phyloP scores from a whole-genome alignment of 2,888 invertebrate species.

The Subacronicta megacephala region DNA sequence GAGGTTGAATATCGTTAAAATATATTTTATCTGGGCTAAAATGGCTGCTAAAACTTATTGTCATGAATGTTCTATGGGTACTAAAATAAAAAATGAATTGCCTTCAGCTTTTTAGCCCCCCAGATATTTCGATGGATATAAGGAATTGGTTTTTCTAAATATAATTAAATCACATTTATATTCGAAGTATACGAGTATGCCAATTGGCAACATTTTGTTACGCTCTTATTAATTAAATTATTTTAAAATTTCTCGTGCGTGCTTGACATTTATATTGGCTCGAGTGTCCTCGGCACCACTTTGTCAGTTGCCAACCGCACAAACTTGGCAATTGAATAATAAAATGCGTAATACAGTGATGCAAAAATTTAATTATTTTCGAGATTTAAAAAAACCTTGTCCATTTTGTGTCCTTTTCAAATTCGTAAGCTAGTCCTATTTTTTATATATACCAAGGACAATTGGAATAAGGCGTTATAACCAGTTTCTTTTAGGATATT shows the following conservation, averaged over 20 bases:
- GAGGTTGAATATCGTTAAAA: conserved; percentile 1
- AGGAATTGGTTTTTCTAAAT: too few species aligned
- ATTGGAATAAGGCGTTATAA: too few species aligned
- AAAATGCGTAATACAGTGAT: conserved; percentile 25
- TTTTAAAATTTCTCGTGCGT: conserved; percentile 20
- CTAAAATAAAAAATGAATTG: too few species aligned
- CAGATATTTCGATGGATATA: too few species aligned
- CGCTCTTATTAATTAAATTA: conserved; percentile 21
- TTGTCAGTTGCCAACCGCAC: conserved; percentile 39
- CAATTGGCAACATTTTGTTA: too few species aligned
- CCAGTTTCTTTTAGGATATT: too few species aligned
- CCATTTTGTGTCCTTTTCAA: not conserved
- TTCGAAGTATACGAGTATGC: too few species aligned
- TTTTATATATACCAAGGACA: not conserved
- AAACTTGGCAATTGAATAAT: conserved; percentile 48
- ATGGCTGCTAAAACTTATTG: too few species aligned
- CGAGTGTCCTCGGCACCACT: conserved; percentile 37
- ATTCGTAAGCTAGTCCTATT: not conserved
- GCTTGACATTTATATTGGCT: conserved; percentile 32
- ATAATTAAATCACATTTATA: too few species aligned
- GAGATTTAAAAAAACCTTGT: not conserved
- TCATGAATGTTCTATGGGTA: too few species aligned
- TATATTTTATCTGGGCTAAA: too few species aligned
- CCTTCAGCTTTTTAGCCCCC: too few species aligned
- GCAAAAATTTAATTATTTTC: conserved; percentile 28